Base-by-base conservation (phyloP, 2,797 vertebrate species). In the Sebastes alutus region DNA sequence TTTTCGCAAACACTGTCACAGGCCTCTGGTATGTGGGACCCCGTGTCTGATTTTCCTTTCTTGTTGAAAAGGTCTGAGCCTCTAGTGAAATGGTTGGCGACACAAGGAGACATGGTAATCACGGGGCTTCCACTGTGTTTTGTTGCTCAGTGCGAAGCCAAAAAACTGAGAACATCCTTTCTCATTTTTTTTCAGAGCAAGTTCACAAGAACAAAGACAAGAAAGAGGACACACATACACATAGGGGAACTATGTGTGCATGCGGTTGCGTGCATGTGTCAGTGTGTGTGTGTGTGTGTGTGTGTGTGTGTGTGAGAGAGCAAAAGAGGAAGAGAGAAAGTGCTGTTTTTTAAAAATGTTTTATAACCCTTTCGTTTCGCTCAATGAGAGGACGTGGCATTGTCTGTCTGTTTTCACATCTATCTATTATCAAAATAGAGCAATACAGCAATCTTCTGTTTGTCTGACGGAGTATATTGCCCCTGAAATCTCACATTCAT, bases 401-500 rank as follows among this genome's bases (percentile, higher is more conserved):
- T 54, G 9, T 67, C 16, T n/a, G 32, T 63, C 20, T 75, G 54
- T 81, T 83, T 78, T 78, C 5, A 54, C 30, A 29, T 82, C 25
- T 58, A 2, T 49, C n/a, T 70, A 66, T 69, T 5, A 67, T 75
- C 32, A 61, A 38, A 78, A 46, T 32, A 22, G 55, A 78, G 55
- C 58, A 71, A n/a, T 70, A 54, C 13, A 27, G 33, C 55, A 75
- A 42, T 74, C 4, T 27, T 60, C 42, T 64, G 52, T 78, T 66
- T 55, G 61, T 61, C 62, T 78, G 13, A 35, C n/a, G 56, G 49
- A 70, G 66, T 32, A 72, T 71, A 56, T 66, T 78, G 60, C 27
- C 77, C 60, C 63, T 72, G 61, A 72, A 86, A 77, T 64, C 33
- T 72, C 52, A 49, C n/a, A 32, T 70, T 81, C 16, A 32, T 65